Evolutionary conservation across 2,888 invertebrate species (phyloP).

Genomic region (Hipparchia semele): DNA sequence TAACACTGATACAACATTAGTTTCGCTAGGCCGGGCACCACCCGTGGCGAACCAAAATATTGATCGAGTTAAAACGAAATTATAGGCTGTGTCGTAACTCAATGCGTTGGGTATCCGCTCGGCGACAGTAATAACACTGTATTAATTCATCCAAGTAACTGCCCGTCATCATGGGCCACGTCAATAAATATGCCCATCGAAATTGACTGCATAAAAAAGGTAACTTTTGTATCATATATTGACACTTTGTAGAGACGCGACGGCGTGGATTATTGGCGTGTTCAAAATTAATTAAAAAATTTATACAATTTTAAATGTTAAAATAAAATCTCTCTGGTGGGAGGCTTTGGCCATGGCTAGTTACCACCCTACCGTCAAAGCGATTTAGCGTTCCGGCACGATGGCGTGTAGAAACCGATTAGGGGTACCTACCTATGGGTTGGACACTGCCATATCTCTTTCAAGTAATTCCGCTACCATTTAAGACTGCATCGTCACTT

Average conservation of each 20-base stretch:
- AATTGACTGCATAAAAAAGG: slow-evolving; percentile 40
- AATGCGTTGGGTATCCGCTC: slow-evolving; percentile 63
- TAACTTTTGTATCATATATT: not conserved
- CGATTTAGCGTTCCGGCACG: too few relatives aligned
- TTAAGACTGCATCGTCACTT: too few relatives aligned
- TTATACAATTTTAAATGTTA: too few relatives aligned
- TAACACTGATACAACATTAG: slow-evolving; percentile 13
- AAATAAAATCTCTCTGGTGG: too few relatives aligned
- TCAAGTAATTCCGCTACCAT: too few relatives aligned
- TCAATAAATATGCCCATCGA: slow-evolving; percentile 60
- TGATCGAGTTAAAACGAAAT: slow-evolving; percentile 57
- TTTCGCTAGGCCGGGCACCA: slow-evolving; percentile 21
- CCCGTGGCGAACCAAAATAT: slow-evolving; percentile 28
- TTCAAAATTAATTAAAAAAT: not conserved
- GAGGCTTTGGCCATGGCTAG: too few relatives aligned
- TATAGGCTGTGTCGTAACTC: slow-evolving; percentile 66
- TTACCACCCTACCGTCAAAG: too few relatives aligned
- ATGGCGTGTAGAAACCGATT: too few relatives aligned
- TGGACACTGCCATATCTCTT: too few relatives aligned
- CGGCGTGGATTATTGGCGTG: not conserved
- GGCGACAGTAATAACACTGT: slow-evolving; percentile 66
- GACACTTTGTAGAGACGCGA: not conserved
- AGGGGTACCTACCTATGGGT: too few relatives aligned
- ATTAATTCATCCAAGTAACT: slow-evolving; percentile 55
- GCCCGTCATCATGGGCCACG: slow-evolving; percentile 52